Conservation (phyloP, 2,113 vertebrate genomes). For the Urocitellus parryii region DNA sequence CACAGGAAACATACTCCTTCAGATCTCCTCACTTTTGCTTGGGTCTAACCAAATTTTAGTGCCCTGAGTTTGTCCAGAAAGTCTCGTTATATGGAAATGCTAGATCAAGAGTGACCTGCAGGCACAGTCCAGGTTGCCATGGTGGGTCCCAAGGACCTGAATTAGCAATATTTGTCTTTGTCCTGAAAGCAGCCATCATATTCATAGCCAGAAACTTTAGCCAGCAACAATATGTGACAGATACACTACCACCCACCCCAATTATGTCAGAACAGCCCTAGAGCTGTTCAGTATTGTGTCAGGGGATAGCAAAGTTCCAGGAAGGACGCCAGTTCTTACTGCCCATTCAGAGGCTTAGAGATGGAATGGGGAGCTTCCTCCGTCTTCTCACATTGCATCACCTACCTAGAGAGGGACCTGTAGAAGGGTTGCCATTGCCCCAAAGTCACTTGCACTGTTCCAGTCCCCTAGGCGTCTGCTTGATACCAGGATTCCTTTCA, state of each 20-base stretch:
- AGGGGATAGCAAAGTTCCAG: neutral
- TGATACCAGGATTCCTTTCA: neutral
- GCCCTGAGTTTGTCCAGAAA: neutral
- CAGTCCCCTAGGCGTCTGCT: neutral
- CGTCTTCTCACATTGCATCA: neutral
- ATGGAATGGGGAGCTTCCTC: neutral
- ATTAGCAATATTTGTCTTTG: slow-evolving; percentile 22
- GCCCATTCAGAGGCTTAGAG: neutral
- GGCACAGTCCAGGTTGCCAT: neutral
- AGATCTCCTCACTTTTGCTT: neutral
- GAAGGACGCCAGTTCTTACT: neutral
- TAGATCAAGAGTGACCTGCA: neutral
- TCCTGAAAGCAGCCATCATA: slow-evolving; percentile 40
- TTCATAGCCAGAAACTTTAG: neutral
- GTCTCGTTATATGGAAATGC: neutral
- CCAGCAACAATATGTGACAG: neutral
- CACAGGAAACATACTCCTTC: neutral
- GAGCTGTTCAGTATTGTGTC: neutral
- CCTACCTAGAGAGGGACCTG: neutral
- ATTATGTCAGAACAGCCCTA: neutral
- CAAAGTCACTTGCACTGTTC: neutral
- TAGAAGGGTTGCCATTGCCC: neutral
- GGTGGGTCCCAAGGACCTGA: neutral
- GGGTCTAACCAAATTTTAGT: neutral
- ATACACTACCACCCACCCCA: neutral